These are phyloP conservation scores for Cyrtodaria siliqua DNA, from an alignment of 2,888 invertebrate species.

Conservation along the genomic window DNA sequence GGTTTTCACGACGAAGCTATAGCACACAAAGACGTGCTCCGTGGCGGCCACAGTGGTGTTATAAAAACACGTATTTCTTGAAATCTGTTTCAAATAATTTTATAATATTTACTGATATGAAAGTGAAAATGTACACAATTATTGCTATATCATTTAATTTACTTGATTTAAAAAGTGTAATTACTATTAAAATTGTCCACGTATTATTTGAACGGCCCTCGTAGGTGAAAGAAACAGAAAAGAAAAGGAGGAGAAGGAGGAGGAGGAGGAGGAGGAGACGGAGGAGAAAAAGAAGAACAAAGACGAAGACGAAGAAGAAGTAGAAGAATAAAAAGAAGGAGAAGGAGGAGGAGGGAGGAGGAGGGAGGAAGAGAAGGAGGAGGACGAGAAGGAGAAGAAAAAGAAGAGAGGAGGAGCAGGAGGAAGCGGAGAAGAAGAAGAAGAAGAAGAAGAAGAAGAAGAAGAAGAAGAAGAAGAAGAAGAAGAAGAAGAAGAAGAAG, in stretches of 20 bases:
- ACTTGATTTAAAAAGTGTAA: too few species aligned
- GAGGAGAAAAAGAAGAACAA: neutral
- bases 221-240: neutral
- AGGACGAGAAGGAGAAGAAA: slow-evolving; percentile 13
- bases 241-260: neutral
- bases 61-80: too few species aligned
- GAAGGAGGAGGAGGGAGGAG: neutral
- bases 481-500: slow-evolving; percentile 2
- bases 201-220: too few species aligned
- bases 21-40: too few species aligned
- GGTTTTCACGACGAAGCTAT: too few species aligned
- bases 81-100: too few species aligned
- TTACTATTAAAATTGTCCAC: too few species aligned
- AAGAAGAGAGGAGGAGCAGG: neutral
- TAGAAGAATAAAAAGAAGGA: slow-evolving; percentile 14
- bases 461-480: slow-evolving; percentile 1
- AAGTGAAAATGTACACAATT: too few species aligned
- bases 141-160: too few species aligned
- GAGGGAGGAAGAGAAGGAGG: slow-evolving; percentile 5
- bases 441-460: slow-evolving; percentile 3
- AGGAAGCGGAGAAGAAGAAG: slow-evolving; percentile 12
- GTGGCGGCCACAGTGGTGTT: too few species aligned
- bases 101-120: too few species aligned
- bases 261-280: too few species aligned
- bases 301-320: slow-evolving; percentile 21